Evolutionary conservation across 2,797 vertebrate genomes (phyloP).

Genomic region (Geotrypetes seraphini): DNA sequence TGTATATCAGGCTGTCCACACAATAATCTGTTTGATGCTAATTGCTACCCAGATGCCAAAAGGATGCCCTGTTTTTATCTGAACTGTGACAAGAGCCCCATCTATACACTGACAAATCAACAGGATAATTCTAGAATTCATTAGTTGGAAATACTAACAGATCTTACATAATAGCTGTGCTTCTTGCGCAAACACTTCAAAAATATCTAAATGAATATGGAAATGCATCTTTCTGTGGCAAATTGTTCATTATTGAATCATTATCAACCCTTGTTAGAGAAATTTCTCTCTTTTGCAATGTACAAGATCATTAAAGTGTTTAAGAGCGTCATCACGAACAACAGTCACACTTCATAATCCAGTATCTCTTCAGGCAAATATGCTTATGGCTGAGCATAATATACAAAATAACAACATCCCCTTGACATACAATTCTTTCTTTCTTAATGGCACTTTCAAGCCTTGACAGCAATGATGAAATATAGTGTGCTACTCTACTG

Average conservation of each 20-base stretch:
- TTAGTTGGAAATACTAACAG: constrained; percentile 45
- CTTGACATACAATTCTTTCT: constrained; percentile 40
- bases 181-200: constrained; percentile 53
- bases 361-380: constrained; percentile 55
- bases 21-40: constrained; percentile 34
- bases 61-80: constrained; percentile 34
- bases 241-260: constrained; percentile 60
- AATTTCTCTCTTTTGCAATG: constrained; percentile 52
- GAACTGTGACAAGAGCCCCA: constrained; percentile 31
- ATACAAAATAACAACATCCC: constrained; percentile 47
- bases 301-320: constrained; percentile 57
- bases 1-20: constrained; percentile 21
- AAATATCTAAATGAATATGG: constrained; percentile 57
- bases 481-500: constrained; percentile 22
- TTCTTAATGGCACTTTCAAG: constrained; percentile 42
- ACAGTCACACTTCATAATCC: constrained; percentile 50
- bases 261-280: constrained; percentile 56
- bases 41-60: constrained; percentile 21
- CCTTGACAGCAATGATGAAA: constrained; percentile 45
- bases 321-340: constrained; percentile 54
- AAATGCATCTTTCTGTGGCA: constrained; percentile 52
- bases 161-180: constrained; percentile 48
- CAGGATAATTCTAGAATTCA: constrained; percentile 54
- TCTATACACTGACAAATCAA: constrained; percentile 45
- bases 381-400: constrained; percentile 51